Evolutionary conservation across 2,113 vertebrate species (phyloP), one percentile per base, ranked within the genome.

Genomic region (Tinamus guttatus): DNA sequence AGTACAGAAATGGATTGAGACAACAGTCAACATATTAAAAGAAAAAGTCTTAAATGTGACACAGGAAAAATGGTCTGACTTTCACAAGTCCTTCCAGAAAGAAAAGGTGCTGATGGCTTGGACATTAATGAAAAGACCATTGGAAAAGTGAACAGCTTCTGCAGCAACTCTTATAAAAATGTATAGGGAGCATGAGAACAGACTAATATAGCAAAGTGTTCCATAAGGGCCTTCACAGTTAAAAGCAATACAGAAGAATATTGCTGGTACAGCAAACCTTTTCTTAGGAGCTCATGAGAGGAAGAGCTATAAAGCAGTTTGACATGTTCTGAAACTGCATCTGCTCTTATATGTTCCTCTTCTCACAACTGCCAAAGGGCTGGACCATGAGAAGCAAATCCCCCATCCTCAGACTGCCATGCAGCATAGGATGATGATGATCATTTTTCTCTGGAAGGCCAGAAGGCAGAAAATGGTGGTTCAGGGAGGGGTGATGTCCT

Each of bases 271-370:
- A 92, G 88, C 82, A 94, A 81, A 92, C 28, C n/a, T 90, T 90
- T 94, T 94, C 82, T 81, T 88, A 69, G 90, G 91, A 94, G 56
- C 34, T 90, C 62, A 76, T 87, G 60, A 67, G 76, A 90, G 92
- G 92, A 95, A 94, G 88, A 93, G 60, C 87, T 90, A 65, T 69
- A 74, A 87, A 85, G 43, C 22, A 74, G 59, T 8, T 12, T 90
- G 90, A 87, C 9, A 0, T 77, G 32, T 93, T 93, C 82, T 86
- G 92, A 95, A 96, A 93, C 88, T 75, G 59, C 54, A 47, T 45
- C 51, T 94, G 45, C 77, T 94, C 74, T 87, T 87, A 18, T 65
- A 19, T 83, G 45, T 77, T 69, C 69, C 64, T 80, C 43, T 88
- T 63, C 18, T 83, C 54, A 80, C 77, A 69, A 77, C 79, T 90